Base-by-base conservation (phyloP, 2,797 vertebrate genomes). In the Setipinna tenuifilis region DNA sequence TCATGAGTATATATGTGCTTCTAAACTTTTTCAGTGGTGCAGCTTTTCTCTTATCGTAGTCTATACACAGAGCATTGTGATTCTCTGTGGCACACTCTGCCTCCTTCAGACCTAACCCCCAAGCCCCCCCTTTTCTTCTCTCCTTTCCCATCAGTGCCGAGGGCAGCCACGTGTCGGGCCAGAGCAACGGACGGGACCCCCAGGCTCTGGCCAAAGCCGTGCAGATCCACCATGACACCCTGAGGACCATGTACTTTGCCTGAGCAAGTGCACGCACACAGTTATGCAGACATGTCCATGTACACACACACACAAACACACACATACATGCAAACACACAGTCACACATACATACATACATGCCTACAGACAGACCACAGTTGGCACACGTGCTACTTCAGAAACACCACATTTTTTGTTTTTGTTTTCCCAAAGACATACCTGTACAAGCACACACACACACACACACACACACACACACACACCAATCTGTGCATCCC, bases 231-330 rank as follows among this genome's bases (percentile, higher is more conserved):
- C 97, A 98, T 89, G 97, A 98, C 95, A 97, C 97, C 94, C 96
- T 98, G 96, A 97, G 97, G 95, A 98, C 97, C 93, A 98, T 98
- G 97, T 98, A 98, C 95, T 97, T 97, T 92, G 97, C 97, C 94
- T 98, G 87, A 94, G 87, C 88, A 80, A 78, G 82, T 28, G 75
- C 85, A 44, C 84, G 28, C 85, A 16, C 28, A 48, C 23, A 28
- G 65, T 50, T 57, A 54, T n/a, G n/a, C 81, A 44, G 58, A 94
- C 90, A 92, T 93, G 17, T 59, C 61, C 84, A 48, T 85, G 83
- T 12, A 85, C 92, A 91, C 91, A 91, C 89, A 91, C 91, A 89
- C 85, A 89, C 91, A 94, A 93, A 92, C 87, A 95, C 94, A 93
- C 90, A 93, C 93, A 85, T 87, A 87, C 90, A 93, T 16, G 12